Evolutionary conservation across 2,797 vertebrate genomes (phyloP).

Genomic region (Falco rusticolus): DNA sequence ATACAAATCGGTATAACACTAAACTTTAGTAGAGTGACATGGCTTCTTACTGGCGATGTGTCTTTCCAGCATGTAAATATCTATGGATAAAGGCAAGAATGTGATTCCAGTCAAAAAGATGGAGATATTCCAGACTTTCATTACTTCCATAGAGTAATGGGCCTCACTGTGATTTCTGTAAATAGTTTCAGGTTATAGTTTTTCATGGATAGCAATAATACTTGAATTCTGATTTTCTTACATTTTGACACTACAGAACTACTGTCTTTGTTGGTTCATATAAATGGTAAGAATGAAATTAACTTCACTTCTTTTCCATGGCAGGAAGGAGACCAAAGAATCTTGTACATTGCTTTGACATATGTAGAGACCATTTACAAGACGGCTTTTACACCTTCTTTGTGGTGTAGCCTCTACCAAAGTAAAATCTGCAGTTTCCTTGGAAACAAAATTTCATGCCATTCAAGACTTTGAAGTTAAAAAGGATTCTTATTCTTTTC

Average conservation of each 20-base stretch:
- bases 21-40: neutral
- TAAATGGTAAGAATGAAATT: neutral
- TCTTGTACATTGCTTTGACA: neutral
- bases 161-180: neutral
- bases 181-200: neutral
- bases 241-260: neutral
- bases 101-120: neutral
- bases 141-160: neutral
- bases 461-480: conserved; percentile 17
- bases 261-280: neutral
- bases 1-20: neutral
- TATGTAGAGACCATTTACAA: neutral
- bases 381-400: neutral
- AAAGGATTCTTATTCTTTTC: neutral
- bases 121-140: neutral
- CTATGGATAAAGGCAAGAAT: neutral
- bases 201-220: neutral
- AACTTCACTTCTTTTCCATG: neutral
- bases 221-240: neutral
- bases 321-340: neutral
- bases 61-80: neutral
- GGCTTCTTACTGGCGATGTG: neutral
- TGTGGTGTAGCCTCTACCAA: neutral
- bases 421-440: conserved; percentile 29
- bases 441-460: conserved; percentile 44